These are phyloP conservation scores for Struthidea cinerea DNA, from an alignment of 2,113 vertebrate genomes.

Conservation along the genomic window DNA sequence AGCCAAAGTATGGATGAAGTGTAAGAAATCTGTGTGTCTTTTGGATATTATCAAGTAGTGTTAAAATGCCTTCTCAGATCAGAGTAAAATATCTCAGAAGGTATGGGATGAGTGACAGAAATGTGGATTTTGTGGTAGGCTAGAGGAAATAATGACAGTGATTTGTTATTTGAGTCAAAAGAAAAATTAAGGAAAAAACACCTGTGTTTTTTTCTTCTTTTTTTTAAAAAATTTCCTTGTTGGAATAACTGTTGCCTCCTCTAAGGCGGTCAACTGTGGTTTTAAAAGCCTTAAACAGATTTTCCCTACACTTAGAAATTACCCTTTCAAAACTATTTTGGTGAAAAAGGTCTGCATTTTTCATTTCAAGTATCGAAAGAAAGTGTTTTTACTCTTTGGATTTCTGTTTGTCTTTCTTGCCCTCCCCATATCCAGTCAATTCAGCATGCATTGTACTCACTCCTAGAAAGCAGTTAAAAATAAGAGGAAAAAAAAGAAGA, in stretches of 20 bases:
- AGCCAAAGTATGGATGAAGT: not conserved
- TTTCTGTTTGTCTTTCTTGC: not conserved
- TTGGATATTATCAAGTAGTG: not conserved
- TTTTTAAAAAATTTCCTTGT: too few species aligned
- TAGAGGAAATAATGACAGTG: not conserved
- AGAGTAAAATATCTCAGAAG: not conserved
- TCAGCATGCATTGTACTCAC: not conserved
- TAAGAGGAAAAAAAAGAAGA: not conserved
- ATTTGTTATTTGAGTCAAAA: not conserved
- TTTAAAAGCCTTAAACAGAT: not conserved
- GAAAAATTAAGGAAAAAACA: not conserved
- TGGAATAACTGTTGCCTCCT: not conserved
- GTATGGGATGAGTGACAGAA: not conserved
- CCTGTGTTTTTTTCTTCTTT: not conserved
- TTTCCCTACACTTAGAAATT: not conserved
- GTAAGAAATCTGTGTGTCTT: not conserved
- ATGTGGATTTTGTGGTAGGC: not conserved
- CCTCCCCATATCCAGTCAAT: not conserved
- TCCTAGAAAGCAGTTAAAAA: not conserved
- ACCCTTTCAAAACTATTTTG: not conserved
- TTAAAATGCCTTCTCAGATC: not conserved
- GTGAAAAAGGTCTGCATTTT: not conserved
- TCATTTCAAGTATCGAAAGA: not conserved
- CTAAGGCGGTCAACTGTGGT: rapidly evolving
- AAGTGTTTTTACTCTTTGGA: not conserved